Evolutionary conservation across 23 tunicate species (phyloP).

Genomic region (Pegea sp.): DNA sequence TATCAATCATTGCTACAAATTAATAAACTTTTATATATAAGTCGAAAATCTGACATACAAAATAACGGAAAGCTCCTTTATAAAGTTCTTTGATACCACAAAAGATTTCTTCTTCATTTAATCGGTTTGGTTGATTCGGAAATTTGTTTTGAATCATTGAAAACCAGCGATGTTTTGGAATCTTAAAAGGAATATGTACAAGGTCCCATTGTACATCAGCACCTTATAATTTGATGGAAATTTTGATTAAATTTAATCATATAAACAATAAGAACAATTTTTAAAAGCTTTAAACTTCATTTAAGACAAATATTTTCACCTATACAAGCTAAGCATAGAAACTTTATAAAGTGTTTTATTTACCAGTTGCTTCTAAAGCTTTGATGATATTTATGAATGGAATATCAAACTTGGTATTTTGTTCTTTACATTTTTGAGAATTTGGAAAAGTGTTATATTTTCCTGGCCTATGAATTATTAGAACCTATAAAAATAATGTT

Average conservation of each 20-base stretch:
- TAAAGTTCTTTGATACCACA: slow-evolving; percentile 55
- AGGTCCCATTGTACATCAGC: slow-evolving; percentile 73
- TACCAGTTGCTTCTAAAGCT: slow-evolving; percentile 46
- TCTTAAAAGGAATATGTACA: slow-evolving; percentile 65
- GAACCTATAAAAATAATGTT: slow-evolving; percentile 37
- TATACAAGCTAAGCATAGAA: neutral
- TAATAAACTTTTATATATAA: too few relatives aligned
- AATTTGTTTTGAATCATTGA: slow-evolving; percentile 57
- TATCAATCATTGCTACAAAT: too few relatives aligned
- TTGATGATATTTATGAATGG: slow-evolving; percentile 68
- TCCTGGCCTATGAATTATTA: slow-evolving; percentile 60
- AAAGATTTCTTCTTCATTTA: slow-evolving; percentile 40
- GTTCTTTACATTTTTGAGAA: slow-evolving; percentile 21
- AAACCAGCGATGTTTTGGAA: slow-evolving; percentile 52
- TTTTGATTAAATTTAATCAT: neutral
- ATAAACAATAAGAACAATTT: neutral
- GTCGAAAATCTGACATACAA: too few relatives aligned
- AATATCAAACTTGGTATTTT: slow-evolving; percentile 17
- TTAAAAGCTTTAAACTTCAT: too few relatives aligned
- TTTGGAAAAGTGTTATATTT: slow-evolving; percentile 48
- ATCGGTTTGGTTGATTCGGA: slow-evolving; percentile 46
- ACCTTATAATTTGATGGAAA: slow-evolving; percentile 3
- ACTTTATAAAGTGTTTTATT: neutral
- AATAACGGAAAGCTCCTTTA: slow-evolving; percentile 52
- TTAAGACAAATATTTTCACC: neutral